A percentile compares a stretch with the other conserved stretches of the same genome.
phyloP scores from a whole-genome alignment of 2,888 invertebrate genomes.

The Omphaloscelis lunosa region DNA sequence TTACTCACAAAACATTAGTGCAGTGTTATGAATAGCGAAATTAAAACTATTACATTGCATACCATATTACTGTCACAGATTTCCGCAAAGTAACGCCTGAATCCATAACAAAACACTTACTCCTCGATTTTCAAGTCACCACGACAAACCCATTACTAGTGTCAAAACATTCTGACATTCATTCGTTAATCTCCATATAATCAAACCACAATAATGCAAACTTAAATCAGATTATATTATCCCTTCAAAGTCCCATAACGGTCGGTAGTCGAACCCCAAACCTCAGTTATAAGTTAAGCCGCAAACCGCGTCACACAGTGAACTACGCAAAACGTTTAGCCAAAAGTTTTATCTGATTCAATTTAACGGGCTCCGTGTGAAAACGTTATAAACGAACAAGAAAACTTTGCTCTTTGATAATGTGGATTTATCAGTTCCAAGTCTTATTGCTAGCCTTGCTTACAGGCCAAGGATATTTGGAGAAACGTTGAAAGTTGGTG shows the following conservation, averaged over 20 bases:
- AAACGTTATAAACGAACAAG: conserved; percentile 56
- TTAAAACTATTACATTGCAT: no score
- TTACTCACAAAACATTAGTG: no score
- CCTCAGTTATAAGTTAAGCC: conserved; percentile 53
- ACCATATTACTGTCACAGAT: no score
- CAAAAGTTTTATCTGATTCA: conserved; percentile 64
- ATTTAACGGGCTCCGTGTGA: conserved; percentile 59
- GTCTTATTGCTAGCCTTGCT: conserved; percentile 40
- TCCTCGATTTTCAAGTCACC: no score
- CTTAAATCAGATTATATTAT: conserved; percentile 51
- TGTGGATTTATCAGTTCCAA: conserved; percentile 55
- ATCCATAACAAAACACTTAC: no score
- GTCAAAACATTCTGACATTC: conserved; percentile 30
- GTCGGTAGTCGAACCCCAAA: conserved; percentile 37
- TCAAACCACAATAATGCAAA: conserved; percentile 44
- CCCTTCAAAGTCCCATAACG: conserved; percentile 47
- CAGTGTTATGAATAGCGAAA: no score
- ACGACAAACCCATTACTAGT: background rate
- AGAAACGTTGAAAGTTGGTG: conserved; percentile 23
- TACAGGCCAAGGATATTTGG: conserved; percentile 26
- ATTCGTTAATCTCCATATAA: conserved; percentile 47
- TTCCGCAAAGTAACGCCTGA: no score
- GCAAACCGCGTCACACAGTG: conserved; percentile 45
- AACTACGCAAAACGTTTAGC: conserved; percentile 58
- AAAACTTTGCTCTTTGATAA: conserved; percentile 58